Base-by-base conservation (phyloP, 2,797 vertebrate species). In the Tarsius wallacei region DNA sequence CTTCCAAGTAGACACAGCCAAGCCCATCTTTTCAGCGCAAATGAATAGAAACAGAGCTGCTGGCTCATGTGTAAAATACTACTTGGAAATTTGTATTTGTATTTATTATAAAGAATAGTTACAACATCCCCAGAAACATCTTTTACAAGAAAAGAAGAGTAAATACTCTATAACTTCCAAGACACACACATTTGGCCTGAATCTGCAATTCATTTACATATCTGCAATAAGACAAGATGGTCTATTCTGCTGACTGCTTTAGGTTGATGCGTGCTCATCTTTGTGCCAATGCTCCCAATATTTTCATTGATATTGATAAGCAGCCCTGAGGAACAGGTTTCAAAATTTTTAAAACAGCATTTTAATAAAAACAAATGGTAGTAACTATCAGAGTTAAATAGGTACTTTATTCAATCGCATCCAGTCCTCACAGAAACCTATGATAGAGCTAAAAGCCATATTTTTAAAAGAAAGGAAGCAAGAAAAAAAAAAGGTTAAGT, bases 351-450 rank as follows among this genome's bases (percentile, higher is more conserved):
- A 87, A 77, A 19, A 85, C 86, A 77, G 28, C 42, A 85, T 77
- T 83, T 81, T 84, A 49, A 31, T 86, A 57, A 97, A 95, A 95
- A 74, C 24, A 92, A 94, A 66, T 47, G n/a, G 1, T 49, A 84
- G 59, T 59, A 53, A 74, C 51, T 55, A 55, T n/a, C 7, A 49
- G 57, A 66, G 7, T 19, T 66, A 78, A 76, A 73, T 7, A 84
- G 42, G 19, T 90, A 26, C 59, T 59, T 71, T 71, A 57, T 57
- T 96, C 87, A 9, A 92, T 91, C 28, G 85, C 55, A 78, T 36
- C 12, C 47, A 85, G 28, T n/a, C 19, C 16, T 73, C 77, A 70
- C 2, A 82, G 57, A 83, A 91, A 59, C 28, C 42, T 66, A 51
- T 70, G 61, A 68, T 22, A 55, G 31, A 70, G 24, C 17, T 84